These are phyloP conservation scores for Syrmaticus mikado DNA, from an alignment of 2,113 vertebrate genomes.

Conservation along the genomic window DNA sequence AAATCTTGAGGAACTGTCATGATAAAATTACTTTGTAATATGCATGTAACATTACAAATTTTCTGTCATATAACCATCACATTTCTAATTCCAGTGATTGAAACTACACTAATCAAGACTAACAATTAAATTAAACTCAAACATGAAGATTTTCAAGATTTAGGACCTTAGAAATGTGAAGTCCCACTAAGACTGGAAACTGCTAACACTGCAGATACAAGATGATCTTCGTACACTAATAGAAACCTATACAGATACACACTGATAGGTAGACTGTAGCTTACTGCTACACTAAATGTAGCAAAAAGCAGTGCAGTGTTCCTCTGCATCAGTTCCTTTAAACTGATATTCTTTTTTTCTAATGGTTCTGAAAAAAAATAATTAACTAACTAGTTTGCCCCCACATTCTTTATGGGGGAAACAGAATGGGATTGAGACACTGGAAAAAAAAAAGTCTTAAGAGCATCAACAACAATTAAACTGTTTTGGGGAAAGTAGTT, in stretches of 20 bases:
- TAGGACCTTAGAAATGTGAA: not conserved
- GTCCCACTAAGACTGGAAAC: not conserved
- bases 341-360: not conserved
- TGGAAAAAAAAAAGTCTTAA: not conserved
- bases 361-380: not conserved
- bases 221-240: not conserved
- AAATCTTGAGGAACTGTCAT: not conserved
- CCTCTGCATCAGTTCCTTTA: not conserved
- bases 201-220: not conserved
- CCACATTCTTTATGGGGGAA: not conserved
- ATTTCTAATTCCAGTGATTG: not conserved
- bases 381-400: not conserved
- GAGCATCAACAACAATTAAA: not conserved
- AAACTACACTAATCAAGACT: not conserved
- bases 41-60: not conserved
- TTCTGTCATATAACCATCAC: not conserved
- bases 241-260: not conserved
- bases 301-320: not conserved
- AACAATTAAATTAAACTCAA: not conserved
- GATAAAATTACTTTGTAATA: not conserved
- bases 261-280: not conserved
- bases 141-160: not conserved
- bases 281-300: not conserved
- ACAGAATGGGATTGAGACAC: not conserved
- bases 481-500: not conserved